Percentiles rank a stretch among this genome's conserved stretches.
These are phyloP conservation scores for Automeris io DNA, from an alignment of 2,888 invertebrate genomes.

Conservation along the genomic window DNA sequence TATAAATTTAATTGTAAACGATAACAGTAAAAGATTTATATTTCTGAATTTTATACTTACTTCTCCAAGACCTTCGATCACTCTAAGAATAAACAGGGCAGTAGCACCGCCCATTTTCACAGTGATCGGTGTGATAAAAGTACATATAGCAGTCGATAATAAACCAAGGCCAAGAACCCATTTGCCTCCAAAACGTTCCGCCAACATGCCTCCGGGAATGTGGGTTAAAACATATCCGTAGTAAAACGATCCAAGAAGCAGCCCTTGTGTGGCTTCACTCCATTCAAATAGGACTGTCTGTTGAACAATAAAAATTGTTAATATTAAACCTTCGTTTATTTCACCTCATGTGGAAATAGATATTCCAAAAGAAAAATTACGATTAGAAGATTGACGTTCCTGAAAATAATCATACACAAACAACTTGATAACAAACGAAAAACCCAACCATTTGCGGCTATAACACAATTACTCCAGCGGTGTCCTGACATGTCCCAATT, in stretches of 20 bases:
- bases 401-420: too few relatives aligned
- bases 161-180: conserved; percentile 89
- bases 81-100: conserved; percentile 73
- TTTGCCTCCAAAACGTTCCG: conserved; percentile 90
- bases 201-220: conserved; percentile 88
- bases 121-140: conserved; percentile 85
- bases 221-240: conserved; percentile 91
- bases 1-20: too few relatives aligned
- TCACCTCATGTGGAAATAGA: too few relatives aligned
- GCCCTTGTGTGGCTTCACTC: conserved; percentile 83
- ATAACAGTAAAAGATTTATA: too few relatives aligned
- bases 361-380: too few relatives aligned
- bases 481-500: too few relatives aligned
- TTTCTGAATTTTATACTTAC: conserved; percentile 47
- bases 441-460: too few relatives aligned
- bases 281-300: conserved; percentile 75
- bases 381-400: too few relatives aligned
- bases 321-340: too few relatives aligned
- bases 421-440: too few relatives aligned
- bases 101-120: conserved; percentile 76
- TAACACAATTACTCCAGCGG: too few relatives aligned
- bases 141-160: conserved; percentile 87
- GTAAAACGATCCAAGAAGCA: conserved; percentile 89
- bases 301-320: neutral
- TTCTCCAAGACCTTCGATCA: conserved; percentile 80